phyloP scores from a whole-genome alignment of 2,113 vertebrate species.

The Muntiacus reevesi region DNA sequence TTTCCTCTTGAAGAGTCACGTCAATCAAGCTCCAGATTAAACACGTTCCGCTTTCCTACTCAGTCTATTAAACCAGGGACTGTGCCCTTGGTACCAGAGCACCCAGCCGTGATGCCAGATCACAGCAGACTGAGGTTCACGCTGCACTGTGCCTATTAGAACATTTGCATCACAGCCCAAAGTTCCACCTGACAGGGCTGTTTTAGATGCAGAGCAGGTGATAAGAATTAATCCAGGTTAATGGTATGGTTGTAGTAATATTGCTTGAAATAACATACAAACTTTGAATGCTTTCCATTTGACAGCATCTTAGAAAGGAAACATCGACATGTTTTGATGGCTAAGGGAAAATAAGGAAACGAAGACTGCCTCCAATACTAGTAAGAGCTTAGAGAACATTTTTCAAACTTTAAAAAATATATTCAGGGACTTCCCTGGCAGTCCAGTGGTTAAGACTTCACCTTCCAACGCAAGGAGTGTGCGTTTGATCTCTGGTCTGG shows the following conservation, averaged over 20 bases:
- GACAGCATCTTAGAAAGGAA: background rate
- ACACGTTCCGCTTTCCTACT: background rate
- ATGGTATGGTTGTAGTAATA: background rate
- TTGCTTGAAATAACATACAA: background rate
- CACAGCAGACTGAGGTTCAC: background rate
- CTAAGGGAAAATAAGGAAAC: background rate
- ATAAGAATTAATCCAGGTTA: conserved; percentile 1
- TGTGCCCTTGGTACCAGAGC: background rate
- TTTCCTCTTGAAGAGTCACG: background rate
- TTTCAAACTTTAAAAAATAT: background rate
- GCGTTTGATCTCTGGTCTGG: background rate
- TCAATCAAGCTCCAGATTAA: background rate
- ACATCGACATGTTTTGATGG: background rate
- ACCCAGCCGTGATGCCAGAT: background rate
- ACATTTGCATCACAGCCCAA: background rate
- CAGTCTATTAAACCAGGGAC: background rate
- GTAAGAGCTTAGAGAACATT: background rate
- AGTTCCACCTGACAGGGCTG: background rate
- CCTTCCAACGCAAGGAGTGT: background rate
- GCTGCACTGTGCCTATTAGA: background rate
- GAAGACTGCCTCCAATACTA: background rate
- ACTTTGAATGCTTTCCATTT: background rate
- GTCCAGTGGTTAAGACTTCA: background rate
- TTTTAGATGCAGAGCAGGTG: background rate
- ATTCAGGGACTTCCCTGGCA: background rate